Percentiles rank a stretch among this genome's conserved stretches.
Evolutionary conservation across 1,140 invertebrate species (phyloP).

Genomic region (Atta cephalotes): DNA sequence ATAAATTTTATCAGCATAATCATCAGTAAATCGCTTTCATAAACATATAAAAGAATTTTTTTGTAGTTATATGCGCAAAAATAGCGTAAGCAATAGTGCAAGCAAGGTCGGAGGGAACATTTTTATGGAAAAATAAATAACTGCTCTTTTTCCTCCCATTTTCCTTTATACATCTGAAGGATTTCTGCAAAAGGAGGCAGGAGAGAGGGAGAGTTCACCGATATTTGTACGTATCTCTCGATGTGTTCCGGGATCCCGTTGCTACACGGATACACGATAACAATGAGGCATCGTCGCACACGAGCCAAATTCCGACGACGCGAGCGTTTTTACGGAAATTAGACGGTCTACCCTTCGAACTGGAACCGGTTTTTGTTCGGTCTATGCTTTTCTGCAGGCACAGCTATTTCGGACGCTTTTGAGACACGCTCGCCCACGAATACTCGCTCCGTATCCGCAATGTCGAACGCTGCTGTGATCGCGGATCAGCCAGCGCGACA

Average conservation of each 20-base stretch:
- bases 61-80: not conserved
- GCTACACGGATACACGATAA: slow-evolving; percentile 26
- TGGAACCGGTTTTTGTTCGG: slow-evolving; percentile 44
- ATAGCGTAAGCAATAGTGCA: not conserved
- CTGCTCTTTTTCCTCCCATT: slow-evolving; percentile 3
- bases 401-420: slow-evolving; percentile 51
- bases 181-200: not conserved
- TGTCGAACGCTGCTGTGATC: slow-evolving; percentile 42
- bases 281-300: slow-evolving; percentile 51
- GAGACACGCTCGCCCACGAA: not conserved
- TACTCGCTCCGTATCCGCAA: slow-evolving; percentile 6
- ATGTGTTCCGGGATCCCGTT: not conserved
- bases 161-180: not conserved
- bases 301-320: slow-evolving; percentile 53
- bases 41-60: not conserved
- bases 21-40: not conserved
- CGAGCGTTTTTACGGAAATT: slow-evolving; percentile 55
- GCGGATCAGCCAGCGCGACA: slow-evolving; percentile 49
- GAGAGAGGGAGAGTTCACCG: not conserved
- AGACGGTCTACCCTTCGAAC: slow-evolving; percentile 28
- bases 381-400: slow-evolving; percentile 30
- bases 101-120: not conserved
- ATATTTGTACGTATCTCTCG: slow-evolving; percentile 35
- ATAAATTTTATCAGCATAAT: not conserved
- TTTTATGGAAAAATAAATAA: slow-evolving; percentile 46